Base-by-base conservation (phyloP, 2,888 invertebrate genomes). In the Bombylius discolor region DNA sequence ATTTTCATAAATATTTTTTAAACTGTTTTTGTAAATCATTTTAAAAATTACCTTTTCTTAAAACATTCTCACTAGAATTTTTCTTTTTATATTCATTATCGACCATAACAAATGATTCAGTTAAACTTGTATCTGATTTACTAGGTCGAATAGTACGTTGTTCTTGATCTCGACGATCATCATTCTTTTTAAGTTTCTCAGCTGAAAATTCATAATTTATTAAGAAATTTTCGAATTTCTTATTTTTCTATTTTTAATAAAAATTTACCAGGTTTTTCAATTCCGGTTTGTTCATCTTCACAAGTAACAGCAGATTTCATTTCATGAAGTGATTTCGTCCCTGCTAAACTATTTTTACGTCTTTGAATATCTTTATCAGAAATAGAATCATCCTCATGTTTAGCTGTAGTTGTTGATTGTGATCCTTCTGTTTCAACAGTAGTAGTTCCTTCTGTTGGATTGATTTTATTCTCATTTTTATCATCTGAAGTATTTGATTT, bases 51-150 rank as follows among this genome's bases (percentile, higher is more conserved):
- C 72, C 73, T 65, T 70, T 71, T 58, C 72, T 64, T 39, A 72
- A 62, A 70, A 72, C 56, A 67, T 71, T 58, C 62, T 72, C 63
- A 62, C 61, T 34, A 69, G 70, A 68, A 46, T 61, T 63, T 53
- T 60, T 61, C 56, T 58, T 61, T 42, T 58, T 67, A 47, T 68
- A 66, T 69, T 79, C 65, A 71, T 76, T 68, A 69, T 80, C 65
- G 13, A 93, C 81, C 62, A 93, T 81, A 4, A 92, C 91, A 73
- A 93, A 94, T 33, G 92, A 90, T 69, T 93, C 92, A 0, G 89
- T 89, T 23, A 94, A 79, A 68, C 91, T 92, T 0, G 91, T 92
- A 70, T 93, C 92, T 4, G 91, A 91, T 77, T 92, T 92, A 73
- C 92, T 92, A 9, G 88, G 80, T 52, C 91, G 79, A 64, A 92